A percentile compares a stretch with the other conserved stretches of the same genome.
Evolutionary conservation across 2,113 vertebrate genomes (phyloP).

Genomic region (Cynopterus brachyotis): DNA sequence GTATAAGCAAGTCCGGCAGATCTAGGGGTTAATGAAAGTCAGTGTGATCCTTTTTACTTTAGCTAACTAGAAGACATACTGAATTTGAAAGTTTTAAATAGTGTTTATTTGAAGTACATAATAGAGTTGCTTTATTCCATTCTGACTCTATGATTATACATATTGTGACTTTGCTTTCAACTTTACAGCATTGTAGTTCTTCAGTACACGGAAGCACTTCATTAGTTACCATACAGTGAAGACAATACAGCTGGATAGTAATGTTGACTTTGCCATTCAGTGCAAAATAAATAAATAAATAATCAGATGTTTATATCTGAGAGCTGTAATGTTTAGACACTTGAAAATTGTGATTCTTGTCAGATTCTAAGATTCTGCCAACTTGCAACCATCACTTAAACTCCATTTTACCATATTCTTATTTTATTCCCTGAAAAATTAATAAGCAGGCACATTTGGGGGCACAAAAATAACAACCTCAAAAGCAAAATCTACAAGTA

Average conservation of each 20-base stretch:
- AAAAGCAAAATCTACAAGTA: constrained; percentile 2
- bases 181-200: neutral
- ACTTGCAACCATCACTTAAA: constrained; percentile 68
- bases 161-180: constrained; percentile 47
- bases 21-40: constrained; percentile 18
- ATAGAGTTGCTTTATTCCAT: constrained; percentile 55
- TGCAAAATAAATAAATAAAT: neutral
- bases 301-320: constrained; percentile 52
- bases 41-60: constrained; percentile 19
- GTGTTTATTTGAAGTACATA: constrained; percentile 54
- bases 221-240: constrained; percentile 61
- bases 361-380: constrained; percentile 52
- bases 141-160: constrained; percentile 50
- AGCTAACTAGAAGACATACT: constrained; percentile 2
- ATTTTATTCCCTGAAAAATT: constrained; percentile 69
- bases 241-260: constrained; percentile 71
- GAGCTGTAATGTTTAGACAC: constrained; percentile 66
- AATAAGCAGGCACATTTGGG: constrained; percentile 46
- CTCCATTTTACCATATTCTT: constrained; percentile 66
- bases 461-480: constrained; percentile 19
- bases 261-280: constrained; percentile 72
- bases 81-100: constrained; percentile 56
- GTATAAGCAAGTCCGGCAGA: constrained; percentile 39
- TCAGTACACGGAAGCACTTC: neutral
- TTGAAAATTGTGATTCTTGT: constrained; percentile 71